Evolutionary conservation across 2,113 vertebrate genomes (phyloP).

Genomic region (Trogon melanurus): DNA sequence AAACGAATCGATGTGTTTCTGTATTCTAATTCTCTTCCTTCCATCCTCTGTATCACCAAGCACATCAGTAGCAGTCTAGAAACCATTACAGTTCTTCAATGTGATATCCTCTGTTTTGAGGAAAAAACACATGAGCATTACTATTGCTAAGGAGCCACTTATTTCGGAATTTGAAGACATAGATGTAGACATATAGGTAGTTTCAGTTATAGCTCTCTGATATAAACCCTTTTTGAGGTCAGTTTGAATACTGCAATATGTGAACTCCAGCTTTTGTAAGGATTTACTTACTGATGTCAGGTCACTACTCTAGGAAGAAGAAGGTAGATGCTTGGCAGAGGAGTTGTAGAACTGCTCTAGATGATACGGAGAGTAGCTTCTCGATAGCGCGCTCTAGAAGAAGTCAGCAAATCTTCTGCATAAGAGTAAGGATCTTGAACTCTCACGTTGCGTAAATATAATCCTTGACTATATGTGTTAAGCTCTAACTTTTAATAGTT

Average conservation of each 20-base stretch:
- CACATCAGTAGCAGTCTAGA: neutral
- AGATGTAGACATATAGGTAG: neutral
- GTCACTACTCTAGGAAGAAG: neutral
- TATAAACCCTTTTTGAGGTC: neutral
- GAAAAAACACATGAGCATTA: neutral
- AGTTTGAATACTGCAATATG: neutral
- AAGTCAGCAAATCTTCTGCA: neutral
- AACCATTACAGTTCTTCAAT: neutral
- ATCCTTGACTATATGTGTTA: neutral
- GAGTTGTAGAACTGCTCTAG: neutral
- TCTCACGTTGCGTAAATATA: neutral
- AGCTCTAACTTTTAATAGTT: neutral
- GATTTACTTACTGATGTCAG: neutral
- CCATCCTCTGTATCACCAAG: neutral
- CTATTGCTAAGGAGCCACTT: neutral
- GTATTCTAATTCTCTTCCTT: neutral
- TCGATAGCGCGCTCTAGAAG: neutral
- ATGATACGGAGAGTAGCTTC: neutral
- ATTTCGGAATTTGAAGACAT: neutral
- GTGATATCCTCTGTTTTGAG: neutral
- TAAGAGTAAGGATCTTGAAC: neutral
- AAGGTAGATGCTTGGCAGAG: neutral
- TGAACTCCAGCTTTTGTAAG: neutral
- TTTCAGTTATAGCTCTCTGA: neutral
- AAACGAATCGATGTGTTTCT: neutral